Evolutionary conservation across 2,797 vertebrate genomes (phyloP).

Genomic region (Avahi laniger): DNA sequence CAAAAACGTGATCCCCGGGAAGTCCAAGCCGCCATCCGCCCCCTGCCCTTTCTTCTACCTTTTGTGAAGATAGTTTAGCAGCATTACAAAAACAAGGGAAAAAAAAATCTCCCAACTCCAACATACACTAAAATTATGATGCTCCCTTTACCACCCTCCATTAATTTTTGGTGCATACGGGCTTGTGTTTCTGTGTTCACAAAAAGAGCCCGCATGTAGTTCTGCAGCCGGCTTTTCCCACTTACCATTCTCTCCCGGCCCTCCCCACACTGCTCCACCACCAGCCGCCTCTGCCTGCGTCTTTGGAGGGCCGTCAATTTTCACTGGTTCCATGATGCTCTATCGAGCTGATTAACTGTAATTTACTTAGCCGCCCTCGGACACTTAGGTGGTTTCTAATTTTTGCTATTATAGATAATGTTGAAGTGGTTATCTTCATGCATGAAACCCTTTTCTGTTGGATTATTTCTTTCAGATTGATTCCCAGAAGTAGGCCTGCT

Average conservation of each 20-base stretch:
- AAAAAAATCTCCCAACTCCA: neutral
- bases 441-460: conserved; percentile 63
- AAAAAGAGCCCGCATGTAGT: fast-evolving
- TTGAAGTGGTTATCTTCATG: conserved; percentile 67
- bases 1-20: fast-evolving
- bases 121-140: neutral
- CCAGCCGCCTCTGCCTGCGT: neutral
- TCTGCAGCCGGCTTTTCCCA: neutral
- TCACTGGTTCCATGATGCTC: neutral
- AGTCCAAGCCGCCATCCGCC: fast-evolving
- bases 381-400: conserved; percentile 74
- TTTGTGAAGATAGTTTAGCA: neutral
- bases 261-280: neutral
- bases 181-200: neutral
- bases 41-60: neutral
- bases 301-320: conserved; percentile 32
- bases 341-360: conserved; percentile 68
- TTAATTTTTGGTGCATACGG: neutral
- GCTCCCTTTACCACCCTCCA: neutral
- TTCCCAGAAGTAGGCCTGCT: conserved; percentile 66
- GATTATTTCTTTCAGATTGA: conserved; percentile 65
- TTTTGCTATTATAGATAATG: conserved; percentile 73
- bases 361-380: conserved; percentile 70
- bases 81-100: neutral
- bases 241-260: neutral